Conservation (phyloP, 2,797 vertebrate species). For the Rhinella marina region DNA sequence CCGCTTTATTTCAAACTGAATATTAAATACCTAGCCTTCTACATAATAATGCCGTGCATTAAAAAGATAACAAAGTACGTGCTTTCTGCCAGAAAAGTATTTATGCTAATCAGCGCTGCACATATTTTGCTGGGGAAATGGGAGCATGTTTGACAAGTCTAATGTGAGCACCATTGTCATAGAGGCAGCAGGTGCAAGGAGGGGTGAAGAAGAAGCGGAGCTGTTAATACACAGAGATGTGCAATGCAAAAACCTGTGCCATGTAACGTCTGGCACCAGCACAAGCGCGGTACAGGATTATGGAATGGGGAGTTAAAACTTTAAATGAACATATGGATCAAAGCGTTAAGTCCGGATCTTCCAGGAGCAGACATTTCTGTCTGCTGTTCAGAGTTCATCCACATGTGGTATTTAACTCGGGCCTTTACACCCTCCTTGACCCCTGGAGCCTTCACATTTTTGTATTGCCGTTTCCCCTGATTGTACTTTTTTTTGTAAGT, state of each 20-base stretch:
- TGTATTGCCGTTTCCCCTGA: background rate
- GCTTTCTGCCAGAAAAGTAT: conserved; percentile 6
- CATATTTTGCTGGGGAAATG: conserved; percentile 9
- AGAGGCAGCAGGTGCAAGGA: conserved; percentile 4
- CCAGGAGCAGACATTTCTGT: background rate
- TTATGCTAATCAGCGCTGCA: background rate
- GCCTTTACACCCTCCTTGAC: background rate
- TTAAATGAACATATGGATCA: background rate
- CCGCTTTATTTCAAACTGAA: conserved; percentile 9
- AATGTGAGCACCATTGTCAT: background rate
- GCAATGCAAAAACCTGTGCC: background rate
- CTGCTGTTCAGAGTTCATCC: background rate
- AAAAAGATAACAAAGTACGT: background rate
- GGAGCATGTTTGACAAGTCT: conserved; percentile 22
- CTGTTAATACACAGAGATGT: background rate
- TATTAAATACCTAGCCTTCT: background rate
- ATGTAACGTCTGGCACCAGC: background rate
- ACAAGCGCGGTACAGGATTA: background rate
- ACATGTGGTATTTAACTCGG: background rate
- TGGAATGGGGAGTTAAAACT: background rate
- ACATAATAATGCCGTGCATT: background rate
- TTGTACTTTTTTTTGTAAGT: conserved; percentile 1
- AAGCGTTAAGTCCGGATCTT: background rate
- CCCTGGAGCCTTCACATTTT: background rate
- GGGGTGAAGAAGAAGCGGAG: background rate